Base-by-base conservation (phyloP, 2,113 vertebrate species). In the Geococcyx californianus region DNA sequence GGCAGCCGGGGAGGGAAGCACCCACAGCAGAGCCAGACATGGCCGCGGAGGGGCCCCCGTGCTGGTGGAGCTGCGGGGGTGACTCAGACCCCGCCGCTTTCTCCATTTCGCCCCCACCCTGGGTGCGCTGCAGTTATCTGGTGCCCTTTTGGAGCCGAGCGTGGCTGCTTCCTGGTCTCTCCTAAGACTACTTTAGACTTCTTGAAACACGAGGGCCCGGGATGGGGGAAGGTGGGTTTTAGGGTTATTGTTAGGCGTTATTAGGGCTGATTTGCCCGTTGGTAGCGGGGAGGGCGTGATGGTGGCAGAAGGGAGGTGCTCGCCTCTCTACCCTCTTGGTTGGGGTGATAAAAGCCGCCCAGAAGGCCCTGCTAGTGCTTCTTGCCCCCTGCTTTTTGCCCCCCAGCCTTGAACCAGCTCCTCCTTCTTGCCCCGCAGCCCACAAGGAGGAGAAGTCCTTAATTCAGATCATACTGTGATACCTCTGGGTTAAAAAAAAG, bases 111-210 rank as follows among this genome's bases (percentile, higher is more conserved):
- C 21, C 47, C 47, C 21, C 47, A 49, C n/a, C n/a, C n/a, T n/a
- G 40, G 40, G 40, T 42, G 40, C 13, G 40, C 66, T 2, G 70
- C 38, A 31, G 89, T 96, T 96, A 97, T 96, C 96, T 97, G 69
- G 79, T 97, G 96, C 83, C 96, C 94, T 97, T 96, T 92, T 67
- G 95, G 92, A 96, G 95, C 74, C 44, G 83, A 69, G 47, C 88
- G 70, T 21, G 75, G 92, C 93, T 72, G 84, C 76, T 74, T 76
- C 55, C 31, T 33, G 25, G 26, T 10, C 75, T 86, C 75, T 84
- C 45, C 31, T 21, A 4, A 51, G 95, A 97, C 96, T 91, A 97
- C 96, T 97, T 97, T 93, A 96, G 97, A 96, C 97, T 72, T 5
- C 69, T 63, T 16, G 42, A 91, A 73, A 54, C 89, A 47, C 36